phyloP scores from a whole-genome alignment of 2,113 vertebrate genomes.

The Halcyon malimbica region DNA sequence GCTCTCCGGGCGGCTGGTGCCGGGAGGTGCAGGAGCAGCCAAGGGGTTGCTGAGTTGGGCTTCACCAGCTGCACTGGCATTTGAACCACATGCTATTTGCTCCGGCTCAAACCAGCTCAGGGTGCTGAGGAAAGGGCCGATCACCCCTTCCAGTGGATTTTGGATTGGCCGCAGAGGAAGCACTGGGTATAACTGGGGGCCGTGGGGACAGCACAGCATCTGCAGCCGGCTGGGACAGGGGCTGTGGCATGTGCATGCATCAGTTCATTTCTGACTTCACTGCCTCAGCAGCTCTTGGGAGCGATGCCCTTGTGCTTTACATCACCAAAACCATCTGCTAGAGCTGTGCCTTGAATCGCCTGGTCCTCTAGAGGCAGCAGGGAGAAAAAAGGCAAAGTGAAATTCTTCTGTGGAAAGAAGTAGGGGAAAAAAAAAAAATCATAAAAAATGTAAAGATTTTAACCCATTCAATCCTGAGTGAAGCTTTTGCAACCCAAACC shows the following conservation, averaged over 20 bases:
- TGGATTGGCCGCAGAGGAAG: neutral
- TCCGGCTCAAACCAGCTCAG: neutral
- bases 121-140: neutral
- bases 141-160: neutral
- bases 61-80: accelerated
- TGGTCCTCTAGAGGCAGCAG: constrained; percentile 68
- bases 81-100: neutral
- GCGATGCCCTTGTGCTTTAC: neutral
- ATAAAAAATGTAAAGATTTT: neutral
- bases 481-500: neutral
- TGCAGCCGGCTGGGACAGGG: neutral
- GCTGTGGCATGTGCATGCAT: neutral
- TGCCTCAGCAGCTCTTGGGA: constrained; percentile 29
- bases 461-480: neutral
- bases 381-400: neutral
- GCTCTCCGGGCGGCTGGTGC: neutral
- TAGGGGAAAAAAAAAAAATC: neutral
- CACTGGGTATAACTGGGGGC: neutral
- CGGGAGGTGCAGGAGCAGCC: neutral
- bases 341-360: constrained; percentile 24
- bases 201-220: neutral
- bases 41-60: accelerated
- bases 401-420: constrained; percentile 53
- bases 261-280: neutral
- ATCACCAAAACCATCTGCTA: constrained; percentile 63